These are phyloP conservation scores for Rattus rattus DNA, from an alignment of 2,113 vertebrate species.

Conservation along the genomic window DNA sequence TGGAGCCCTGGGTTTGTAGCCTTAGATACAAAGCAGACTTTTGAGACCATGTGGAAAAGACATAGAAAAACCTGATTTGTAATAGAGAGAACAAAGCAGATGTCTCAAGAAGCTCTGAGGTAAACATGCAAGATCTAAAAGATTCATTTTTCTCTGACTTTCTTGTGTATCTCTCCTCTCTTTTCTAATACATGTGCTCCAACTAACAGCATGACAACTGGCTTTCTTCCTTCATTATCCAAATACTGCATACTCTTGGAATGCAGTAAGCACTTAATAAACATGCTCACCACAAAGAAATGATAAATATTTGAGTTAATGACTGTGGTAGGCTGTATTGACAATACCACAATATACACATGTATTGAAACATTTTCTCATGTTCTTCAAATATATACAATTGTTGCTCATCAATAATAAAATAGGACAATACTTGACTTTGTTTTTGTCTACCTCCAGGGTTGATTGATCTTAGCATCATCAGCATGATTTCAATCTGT, in stretches of 20 bases:
- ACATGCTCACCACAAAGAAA: not conserved
- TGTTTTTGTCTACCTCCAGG: not conserved
- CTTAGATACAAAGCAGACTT: not conserved
- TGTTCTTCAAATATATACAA: not conserved
- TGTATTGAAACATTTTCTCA: not conserved
- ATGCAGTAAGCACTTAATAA: not conserved
- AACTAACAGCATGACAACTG: not conserved
- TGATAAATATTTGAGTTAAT: not conserved
- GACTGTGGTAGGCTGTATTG: not conserved
- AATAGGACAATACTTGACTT: not conserved
- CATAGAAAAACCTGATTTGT: not conserved
- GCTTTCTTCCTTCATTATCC: not conserved
- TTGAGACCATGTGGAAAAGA: not conserved
- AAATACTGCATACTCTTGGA: not conserved
- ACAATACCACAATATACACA: not conserved
- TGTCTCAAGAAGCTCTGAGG: slow-evolving; percentile 23
- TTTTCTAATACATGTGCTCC: not conserved
- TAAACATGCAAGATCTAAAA: slow-evolving; percentile 12
- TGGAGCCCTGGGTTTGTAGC: not conserved
- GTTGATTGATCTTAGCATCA: not conserved
- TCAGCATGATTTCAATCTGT: not conserved
- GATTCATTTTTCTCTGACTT: not conserved
- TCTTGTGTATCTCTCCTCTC: not conserved
- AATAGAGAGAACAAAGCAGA: slow-evolving; percentile 28
- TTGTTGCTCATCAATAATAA: not conserved